Evolutionary conservation across 2,797 vertebrate genomes (phyloP), one percentile per base, ranked within the genome.

Genomic region (Eulemur rubriventer): DNA sequence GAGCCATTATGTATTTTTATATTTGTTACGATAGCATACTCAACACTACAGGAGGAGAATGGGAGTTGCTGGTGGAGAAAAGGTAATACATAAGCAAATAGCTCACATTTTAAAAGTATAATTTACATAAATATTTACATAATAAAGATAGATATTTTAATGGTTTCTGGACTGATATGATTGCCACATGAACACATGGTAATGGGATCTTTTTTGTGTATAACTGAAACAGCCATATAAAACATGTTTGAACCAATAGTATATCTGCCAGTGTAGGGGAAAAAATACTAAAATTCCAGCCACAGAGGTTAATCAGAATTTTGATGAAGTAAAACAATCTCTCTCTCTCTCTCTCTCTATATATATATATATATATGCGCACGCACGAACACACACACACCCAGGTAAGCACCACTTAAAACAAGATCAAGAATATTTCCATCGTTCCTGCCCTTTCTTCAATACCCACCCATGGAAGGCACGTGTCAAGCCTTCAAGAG

Each of bases 161-260:
- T 80, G 48, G 48, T 24, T 88, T 95, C 85, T 92, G 48, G 28
- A 48, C 50, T 63, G 22, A 61, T 30, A 4, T 55, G 16, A 94
- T 72, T 92, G 33, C 7, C n/a, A 92, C 33, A 89, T 65, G 24
- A 78, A 57, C 9, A 86, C 35, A 55, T 38, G 55, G 11, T 72
- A 63, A 46, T 84, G 46, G 24, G 48, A 46, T 35, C 7, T 84
- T 81, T 20, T 80, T 78, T 93, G 26, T 73, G 2, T 72, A 69
- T 80, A 55, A 81, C 22, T 92, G 63, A 89, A 89, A 92, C 2
- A 85, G 61, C 24, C 22, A 50, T 26, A 12, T 89, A 86, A 90
- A 94, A 82, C 35, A 80, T 75, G 9, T 57, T 89, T 89, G 83
- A 57, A 73, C 35, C 81, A 89, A 89, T 10, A 89, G 41, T 80